These are phyloP conservation scores for Amyelois transitella DNA, from an alignment of 1,140 invertebrate genomes.

Conservation along the genomic window DNA sequence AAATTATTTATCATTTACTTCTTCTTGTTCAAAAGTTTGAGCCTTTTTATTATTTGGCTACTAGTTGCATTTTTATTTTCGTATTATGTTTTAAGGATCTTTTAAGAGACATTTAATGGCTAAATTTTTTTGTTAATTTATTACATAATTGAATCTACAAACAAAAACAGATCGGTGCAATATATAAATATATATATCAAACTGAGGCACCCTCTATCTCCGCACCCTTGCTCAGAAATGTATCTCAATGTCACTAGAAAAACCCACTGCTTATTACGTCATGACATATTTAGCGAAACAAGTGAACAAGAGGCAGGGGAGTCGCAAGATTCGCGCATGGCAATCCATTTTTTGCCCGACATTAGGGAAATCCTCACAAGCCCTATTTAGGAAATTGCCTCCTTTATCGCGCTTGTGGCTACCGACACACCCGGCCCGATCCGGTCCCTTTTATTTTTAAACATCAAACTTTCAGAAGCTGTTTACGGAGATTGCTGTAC, in stretches of 20 bases:
- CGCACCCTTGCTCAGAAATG: not conserved
- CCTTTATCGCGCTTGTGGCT: slow-evolving; percentile 49
- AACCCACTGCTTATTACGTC: not conserved
- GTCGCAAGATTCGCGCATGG: slow-evolving; percentile 15
- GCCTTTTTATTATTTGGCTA: no score
- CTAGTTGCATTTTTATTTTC: no score
- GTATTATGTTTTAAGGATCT: no score
- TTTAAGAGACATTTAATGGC: no score
- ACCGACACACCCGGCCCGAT: slow-evolving; percentile 25
- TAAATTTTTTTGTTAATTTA: no score
- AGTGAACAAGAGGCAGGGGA: not conserved
- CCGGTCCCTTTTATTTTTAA: slow-evolving; percentile 24
- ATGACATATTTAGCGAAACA: not conserved
- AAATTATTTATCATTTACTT: no score
- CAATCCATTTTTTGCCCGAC: slow-evolving; percentile 55
- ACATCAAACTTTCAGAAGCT: slow-evolving; percentile 17
- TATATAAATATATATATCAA: no score
- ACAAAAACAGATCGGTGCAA: no score
- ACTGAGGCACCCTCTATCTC: not conserved
- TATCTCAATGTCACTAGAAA: not conserved
- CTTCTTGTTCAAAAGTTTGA: no score
- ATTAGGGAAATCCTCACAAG: slow-evolving; percentile 55
- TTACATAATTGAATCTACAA: no score
- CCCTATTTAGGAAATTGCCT: slow-evolving; percentile 62
- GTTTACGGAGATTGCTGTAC: not conserved